A percentile compares a stretch with the other conserved stretches of the same genome.
Evolutionary conservation across 1,140 invertebrate genomes (phyloP).

Genomic region (Diorhabda sublineata): DNA sequence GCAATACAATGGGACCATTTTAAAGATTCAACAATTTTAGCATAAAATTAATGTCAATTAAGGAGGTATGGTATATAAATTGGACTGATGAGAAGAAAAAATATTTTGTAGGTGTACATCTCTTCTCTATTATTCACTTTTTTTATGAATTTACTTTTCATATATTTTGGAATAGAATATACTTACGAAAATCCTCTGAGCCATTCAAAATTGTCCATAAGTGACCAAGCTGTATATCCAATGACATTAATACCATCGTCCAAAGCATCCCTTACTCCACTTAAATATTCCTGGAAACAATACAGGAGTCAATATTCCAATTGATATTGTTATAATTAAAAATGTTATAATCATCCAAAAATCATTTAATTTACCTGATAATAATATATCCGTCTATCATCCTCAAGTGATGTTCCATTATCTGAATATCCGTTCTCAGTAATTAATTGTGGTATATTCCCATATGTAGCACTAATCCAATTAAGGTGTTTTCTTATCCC

Average conservation of each 20-base stretch:
- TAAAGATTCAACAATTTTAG: no score
- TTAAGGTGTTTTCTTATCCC: conserved; percentile 57
- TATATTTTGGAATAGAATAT: conserved; percentile 7
- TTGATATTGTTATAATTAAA: background rate
- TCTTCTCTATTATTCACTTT: no score
- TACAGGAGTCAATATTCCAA: background rate
- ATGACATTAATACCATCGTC: conserved; percentile 60
- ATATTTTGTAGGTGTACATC: no score
- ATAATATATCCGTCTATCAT: conserved; percentile 28
- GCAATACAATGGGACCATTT: no score
- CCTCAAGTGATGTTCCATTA: conserved; percentile 23
- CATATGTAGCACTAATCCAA: conserved; percentile 58
- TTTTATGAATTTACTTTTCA: no score
- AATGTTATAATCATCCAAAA: background rate
- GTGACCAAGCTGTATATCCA: conserved; percentile 70
- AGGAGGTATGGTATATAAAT: no score
- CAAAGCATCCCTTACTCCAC: conserved; percentile 62
- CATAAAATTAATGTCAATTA: no score
- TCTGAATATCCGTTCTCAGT: conserved; percentile 39
- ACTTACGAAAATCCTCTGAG: conserved; percentile 59
- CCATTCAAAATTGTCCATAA: conserved; percentile 83
- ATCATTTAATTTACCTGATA: conserved; percentile 26
- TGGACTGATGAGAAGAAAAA: no score
- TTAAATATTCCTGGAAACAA: conserved; percentile 56
- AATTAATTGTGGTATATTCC: conserved; percentile 49